Evolutionary conservation across 2,888 invertebrate genomes (phyloP).

Genomic region (Sinopyrophorus schimmeli): DNA sequence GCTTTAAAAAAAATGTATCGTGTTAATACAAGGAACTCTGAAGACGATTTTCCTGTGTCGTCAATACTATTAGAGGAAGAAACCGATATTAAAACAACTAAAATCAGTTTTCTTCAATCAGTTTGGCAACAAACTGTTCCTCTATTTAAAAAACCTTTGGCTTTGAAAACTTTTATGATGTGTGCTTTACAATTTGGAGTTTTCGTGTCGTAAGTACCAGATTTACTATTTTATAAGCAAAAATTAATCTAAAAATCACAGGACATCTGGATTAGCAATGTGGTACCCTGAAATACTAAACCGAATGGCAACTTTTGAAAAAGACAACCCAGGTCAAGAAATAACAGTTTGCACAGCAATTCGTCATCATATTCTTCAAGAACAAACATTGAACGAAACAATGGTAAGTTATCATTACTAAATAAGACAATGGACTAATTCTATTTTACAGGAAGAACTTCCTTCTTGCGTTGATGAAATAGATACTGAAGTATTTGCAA

Average conservation of each 20-base stretch:
- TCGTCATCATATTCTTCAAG: conserved; percentile 34
- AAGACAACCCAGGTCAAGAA: conserved; percentile 37
- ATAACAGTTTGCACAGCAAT: conserved; percentile 48
- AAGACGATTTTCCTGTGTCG: conserved; percentile 47
- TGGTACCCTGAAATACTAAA: conserved; percentile 66
- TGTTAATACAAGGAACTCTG: conserved; percentile 46
- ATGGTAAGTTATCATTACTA: background rate
- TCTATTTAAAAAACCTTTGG: conserved; percentile 46
- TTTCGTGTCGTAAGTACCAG: conserved; percentile 49
- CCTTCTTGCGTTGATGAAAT: conserved; percentile 46
- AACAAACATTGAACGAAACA: conserved; percentile 7
- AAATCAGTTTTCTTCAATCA: conserved; percentile 24
- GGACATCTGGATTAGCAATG: conserved; percentile 44
- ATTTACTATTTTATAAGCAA: background rate
- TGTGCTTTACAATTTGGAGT: conserved; percentile 54
- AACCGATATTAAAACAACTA: conserved; percentile 25
- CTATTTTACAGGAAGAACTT: conserved; percentile 3
- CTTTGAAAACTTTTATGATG: conserved; percentile 50
- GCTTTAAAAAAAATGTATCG: conserved; percentile 48
- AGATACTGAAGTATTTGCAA: conserved; percentile 48
- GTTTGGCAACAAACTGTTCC: conserved; percentile 54
- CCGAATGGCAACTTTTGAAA: conserved; percentile 51
- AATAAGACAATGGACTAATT: background rate
- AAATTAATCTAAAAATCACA: too few relatives aligned
- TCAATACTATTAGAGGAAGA: conserved; percentile 46